These are phyloP conservation scores for Aulostomus chinensis DNA, from an alignment of 2,797 vertebrate genomes.

Conservation along the genomic window DNA sequence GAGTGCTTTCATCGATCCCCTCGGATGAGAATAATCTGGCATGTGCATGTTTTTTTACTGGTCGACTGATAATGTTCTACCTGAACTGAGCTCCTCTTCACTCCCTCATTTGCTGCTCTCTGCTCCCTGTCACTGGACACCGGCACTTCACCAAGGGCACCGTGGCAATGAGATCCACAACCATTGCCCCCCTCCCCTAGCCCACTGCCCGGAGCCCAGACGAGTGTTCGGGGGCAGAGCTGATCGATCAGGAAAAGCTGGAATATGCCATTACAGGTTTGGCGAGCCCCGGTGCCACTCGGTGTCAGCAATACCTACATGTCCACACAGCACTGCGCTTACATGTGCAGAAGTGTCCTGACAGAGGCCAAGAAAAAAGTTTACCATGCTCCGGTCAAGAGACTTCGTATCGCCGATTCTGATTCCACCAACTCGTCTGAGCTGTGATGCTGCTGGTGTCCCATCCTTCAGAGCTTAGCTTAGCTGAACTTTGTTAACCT, in stretches of 20 bases:
- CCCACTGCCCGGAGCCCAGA: conserved; percentile 66
- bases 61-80: conserved; percentile 15
- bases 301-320: conserved; percentile 69
- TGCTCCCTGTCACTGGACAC: conserved; percentile 70
- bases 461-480: no score
- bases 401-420: conserved; percentile 30
- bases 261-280: conserved; percentile 77
- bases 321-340: background rate
- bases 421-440: no score
- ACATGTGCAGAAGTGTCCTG: conserved; percentile 8
- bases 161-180: conserved; percentile 71
- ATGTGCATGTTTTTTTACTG: conserved; percentile 11
- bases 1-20: no score
- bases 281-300: conserved; percentile 65
- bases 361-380: background rate
- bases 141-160: conserved; percentile 72
- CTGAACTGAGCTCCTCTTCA: conserved; percentile 12
- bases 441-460: no score
- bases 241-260: conserved; percentile 66
- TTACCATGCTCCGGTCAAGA: conserved; percentile 29
- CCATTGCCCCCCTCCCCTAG: conserved; percentile 22
- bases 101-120: conserved; percentile 36
- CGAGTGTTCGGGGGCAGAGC: conserved; percentile 64
- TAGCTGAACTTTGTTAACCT: no score
- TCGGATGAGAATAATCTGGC: no score